These are phyloP conservation scores for Acrocephalus scirpaceus DNA, from an alignment of 2,797 vertebrate genomes.

Conservation along the genomic window DNA sequence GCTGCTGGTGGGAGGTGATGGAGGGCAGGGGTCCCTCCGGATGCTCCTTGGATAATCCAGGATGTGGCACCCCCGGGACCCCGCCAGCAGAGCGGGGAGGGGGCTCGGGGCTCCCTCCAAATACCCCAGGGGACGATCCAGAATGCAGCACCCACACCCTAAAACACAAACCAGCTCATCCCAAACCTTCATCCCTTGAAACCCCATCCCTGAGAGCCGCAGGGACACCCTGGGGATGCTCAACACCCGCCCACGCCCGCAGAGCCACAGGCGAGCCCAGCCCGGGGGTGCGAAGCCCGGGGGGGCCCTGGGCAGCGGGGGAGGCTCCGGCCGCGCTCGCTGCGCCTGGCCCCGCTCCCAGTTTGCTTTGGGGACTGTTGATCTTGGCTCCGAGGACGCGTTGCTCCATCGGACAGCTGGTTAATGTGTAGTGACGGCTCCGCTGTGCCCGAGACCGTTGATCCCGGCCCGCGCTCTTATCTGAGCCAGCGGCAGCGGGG, in stretches of 20 bases:
- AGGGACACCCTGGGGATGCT: neutral
- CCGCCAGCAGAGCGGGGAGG: neutral
- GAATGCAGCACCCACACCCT: neutral
- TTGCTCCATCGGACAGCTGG: constrained; percentile 17
- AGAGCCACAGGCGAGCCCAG: too few species aligned
- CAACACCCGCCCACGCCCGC: neutral
- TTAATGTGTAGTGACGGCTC: constrained; percentile 31
- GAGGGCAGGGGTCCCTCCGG: too few species aligned
- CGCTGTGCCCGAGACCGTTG: neutral
- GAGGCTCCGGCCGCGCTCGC: neutral
- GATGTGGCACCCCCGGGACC: too few species aligned
- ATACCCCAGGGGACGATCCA: neutral
- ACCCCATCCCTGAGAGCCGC: neutral
- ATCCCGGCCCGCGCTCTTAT: neutral
- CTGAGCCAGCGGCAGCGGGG: neutral
- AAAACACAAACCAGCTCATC: neutral
- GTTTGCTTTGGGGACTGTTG: constrained; percentile 14
- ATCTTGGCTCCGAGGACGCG: constrained; percentile 11
- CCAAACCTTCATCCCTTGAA: neutral
- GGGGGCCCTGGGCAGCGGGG: neutral
- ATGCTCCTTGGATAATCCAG: too few species aligned
- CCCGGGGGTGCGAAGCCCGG: neutral
- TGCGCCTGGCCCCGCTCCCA: neutral
- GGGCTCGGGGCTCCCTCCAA: neutral
- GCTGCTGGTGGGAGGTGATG: too few species aligned